Percentiles rank a stretch among this genome's conserved stretches.
Evolutionary conservation across 2,888 invertebrate species (phyloP).

Genomic region (Latheticus oryzae): DNA sequence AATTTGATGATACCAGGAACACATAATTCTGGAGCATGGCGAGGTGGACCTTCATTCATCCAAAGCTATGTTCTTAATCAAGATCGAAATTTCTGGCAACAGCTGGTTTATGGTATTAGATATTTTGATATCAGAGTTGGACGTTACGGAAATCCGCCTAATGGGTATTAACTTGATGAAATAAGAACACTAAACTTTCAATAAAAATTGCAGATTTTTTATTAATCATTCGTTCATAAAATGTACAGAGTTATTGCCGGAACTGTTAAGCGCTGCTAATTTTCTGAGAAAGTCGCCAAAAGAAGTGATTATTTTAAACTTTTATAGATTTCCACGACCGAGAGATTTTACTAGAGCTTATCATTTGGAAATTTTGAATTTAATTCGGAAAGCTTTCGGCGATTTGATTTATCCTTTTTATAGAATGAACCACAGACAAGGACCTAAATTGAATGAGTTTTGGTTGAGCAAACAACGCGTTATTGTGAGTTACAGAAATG

Average conservation of each 20-base stretch:
- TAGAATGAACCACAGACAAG: not conserved
- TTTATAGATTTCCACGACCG: conserved; percentile 75
- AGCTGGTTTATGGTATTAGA: conserved; percentile 72
- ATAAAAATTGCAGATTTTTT: conserved; percentile 21
- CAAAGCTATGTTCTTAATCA: conserved; percentile 52
- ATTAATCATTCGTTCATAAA: conserved; percentile 37
- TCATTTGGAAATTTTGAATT: conserved; percentile 26
- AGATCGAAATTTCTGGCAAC: conserved; percentile 70
- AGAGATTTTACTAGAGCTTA: conserved; percentile 20
- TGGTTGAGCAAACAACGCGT: conserved; percentile 66
- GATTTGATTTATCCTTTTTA: conserved; percentile 20
- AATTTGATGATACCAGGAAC: conserved; percentile 75
- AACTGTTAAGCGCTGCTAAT: conserved; percentile 33
- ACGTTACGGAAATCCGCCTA: conserved; percentile 60
- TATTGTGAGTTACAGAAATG: conserved; percentile 67
- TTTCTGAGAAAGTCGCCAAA: conserved; percentile 73
- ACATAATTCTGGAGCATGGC: conserved; percentile 74
- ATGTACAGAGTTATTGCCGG: conserved; percentile 32
- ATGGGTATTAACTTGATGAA: conserved; percentile 16
- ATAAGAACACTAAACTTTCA: not conserved
- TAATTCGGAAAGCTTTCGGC: conserved; percentile 33
- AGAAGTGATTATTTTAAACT: conserved; percentile 80
- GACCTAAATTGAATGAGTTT: conserved; percentile 62
- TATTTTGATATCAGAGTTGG: conserved; percentile 73
- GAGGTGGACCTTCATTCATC: conserved; percentile 46